Percentiles rank a stretch among this genome's conserved stretches.
Conservation (phyloP, 2,113 vertebrate genomes). For the Prionailurus bengalensis region DNA sequence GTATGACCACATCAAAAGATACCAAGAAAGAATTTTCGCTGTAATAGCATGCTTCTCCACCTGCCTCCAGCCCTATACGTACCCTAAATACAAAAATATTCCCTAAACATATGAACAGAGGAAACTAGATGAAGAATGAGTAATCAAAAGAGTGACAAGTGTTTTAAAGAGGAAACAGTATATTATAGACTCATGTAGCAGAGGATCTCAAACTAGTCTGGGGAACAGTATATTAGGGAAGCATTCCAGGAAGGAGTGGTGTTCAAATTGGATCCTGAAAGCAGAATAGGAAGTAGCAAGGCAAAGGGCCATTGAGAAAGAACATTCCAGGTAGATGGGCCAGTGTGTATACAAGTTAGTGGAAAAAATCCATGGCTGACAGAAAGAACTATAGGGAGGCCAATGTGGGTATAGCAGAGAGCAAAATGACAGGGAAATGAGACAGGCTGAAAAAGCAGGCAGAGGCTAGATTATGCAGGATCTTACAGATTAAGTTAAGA, state of each 20-base stretch:
- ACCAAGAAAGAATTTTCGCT: not conserved
- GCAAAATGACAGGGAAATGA: not conserved
- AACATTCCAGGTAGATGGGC: not conserved
- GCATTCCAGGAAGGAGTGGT: not conserved
- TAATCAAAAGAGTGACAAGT: not conserved
- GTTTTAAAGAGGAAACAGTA: not conserved
- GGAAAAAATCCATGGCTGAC: not conserved
- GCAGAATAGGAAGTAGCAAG: not conserved
- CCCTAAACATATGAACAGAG: not conserved
- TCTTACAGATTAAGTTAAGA: not conserved
- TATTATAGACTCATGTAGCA: not conserved
- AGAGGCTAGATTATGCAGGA: not conserved
- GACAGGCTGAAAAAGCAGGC: not conserved
- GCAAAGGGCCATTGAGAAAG: not conserved
- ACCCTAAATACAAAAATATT: not conserved
- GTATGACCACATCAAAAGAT: not conserved
- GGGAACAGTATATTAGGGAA: not conserved
- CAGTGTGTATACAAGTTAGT: not conserved
- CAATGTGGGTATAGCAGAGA: not conserved
- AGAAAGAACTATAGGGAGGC: not conserved
- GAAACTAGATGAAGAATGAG: not conserved
- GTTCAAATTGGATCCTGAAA: not conserved
- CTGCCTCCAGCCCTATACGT: not conserved
- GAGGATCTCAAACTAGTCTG: not conserved
- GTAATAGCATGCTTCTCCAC: not conserved